A percentile compares a stretch with the other conserved stretches of the same genome.
Conservation (phyloP, 2,888 invertebrate species). For the Cryptops parisi region DNA sequence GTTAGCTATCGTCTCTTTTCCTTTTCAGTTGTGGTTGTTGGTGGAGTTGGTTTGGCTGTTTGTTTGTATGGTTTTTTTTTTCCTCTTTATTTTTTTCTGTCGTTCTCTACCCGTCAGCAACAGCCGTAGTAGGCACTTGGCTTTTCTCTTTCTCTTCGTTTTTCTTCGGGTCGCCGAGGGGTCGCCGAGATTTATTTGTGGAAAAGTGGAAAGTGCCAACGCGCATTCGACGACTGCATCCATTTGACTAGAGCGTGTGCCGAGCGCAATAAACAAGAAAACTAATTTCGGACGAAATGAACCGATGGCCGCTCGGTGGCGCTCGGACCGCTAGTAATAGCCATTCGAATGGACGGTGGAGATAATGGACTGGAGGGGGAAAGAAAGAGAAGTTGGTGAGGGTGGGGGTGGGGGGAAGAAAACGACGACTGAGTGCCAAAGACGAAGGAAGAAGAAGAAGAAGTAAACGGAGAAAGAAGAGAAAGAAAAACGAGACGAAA, state of each 20-base stretch:
- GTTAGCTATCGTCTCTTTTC: background rate
- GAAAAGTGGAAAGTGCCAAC: conserved; percentile 5
- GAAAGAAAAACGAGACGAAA: too few relatives aligned
- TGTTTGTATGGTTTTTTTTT: too few relatives aligned
- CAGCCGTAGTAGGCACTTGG: too few relatives aligned
- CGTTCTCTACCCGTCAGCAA: background rate
- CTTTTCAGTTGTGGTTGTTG: background rate
- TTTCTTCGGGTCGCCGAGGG: background rate
- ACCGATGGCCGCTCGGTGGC: conserved; percentile 3
- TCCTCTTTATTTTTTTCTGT: background rate
- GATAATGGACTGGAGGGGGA: background rate
- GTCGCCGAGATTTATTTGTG: background rate
- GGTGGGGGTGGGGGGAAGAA: too few relatives aligned
- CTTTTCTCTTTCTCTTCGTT: background rate
- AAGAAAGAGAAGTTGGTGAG: background rate
- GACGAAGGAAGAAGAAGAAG: too few relatives aligned
- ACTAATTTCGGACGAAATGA: conserved; percentile 6
- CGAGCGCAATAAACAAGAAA: conserved; percentile 5
- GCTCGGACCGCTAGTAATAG: background rate
- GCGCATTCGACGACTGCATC: background rate
- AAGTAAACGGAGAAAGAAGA: too few relatives aligned
- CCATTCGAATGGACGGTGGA: conserved; percentile 1
- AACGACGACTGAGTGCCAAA: too few relatives aligned
- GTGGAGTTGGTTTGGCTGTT: too few relatives aligned
- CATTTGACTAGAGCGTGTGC: conserved; percentile 4